Conservation (phyloP, 1,140 invertebrate genomes). For the silkworm (Bombyx mori) region ASM3026992v2 NC_085119.1:9459001-9459500, state of each 20-base stretch:
- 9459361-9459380: constrained; percentile 70
- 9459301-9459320: constrained; percentile 71
- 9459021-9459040: constrained; percentile 70
- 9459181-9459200: constrained; percentile 26
- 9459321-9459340: constrained; percentile 59
- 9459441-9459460: constrained; percentile 46
- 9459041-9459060: constrained; percentile 52
- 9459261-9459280: constrained; percentile 64
- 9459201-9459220: constrained; percentile 65
- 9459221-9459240: constrained; percentile 66
- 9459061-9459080: constrained; percentile 48
- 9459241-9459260: constrained; percentile 71
- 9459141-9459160: too few species aligned
- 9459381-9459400: constrained; percentile 71
- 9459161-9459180: background rate
- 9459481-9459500: too few species aligned
- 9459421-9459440: constrained; percentile 42
- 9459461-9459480: too few species aligned
- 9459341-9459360: constrained; percentile 61
- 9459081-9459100: constrained; percentile 21
- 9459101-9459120: constrained; percentile 5
- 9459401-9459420: constrained; percentile 66
- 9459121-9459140: too few species aligned
- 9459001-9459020: constrained; percentile 68
- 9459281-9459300: constrained; percentile 62